Percentiles rank a stretch among this genome's conserved stretches.
Conservation (phyloP, 2,113 vertebrate genomes). For the Gallinago paraguaiae region DNA sequence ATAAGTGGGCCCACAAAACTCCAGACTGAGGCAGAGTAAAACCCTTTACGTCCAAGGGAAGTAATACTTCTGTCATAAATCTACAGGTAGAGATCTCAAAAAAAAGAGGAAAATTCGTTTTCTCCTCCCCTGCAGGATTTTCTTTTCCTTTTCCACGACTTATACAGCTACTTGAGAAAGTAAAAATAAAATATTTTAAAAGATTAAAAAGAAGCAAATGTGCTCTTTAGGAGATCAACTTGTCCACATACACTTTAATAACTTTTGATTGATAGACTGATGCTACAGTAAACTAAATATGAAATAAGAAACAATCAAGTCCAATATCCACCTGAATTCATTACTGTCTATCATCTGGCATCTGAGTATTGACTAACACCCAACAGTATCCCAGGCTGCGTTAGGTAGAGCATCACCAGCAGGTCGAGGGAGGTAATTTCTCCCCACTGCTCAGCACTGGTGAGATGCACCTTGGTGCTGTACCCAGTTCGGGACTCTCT, state of each 20-base stretch:
- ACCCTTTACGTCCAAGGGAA: background rate
- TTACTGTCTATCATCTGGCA: background rate
- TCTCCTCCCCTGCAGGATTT: background rate
- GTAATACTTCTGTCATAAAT: background rate
- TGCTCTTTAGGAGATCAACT: background rate
- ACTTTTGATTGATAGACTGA: background rate
- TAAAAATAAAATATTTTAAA: slow-evolving; percentile 9
- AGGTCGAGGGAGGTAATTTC: background rate
- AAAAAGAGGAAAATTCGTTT: background rate
- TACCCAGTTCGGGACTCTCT: background rate
- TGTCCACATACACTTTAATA: background rate
- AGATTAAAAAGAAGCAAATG: background rate
- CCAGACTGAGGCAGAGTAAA: background rate
- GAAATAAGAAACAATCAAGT: background rate
- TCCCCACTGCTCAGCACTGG: no score
- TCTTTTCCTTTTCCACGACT: background rate
- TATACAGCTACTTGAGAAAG: background rate
- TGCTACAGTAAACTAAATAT: background rate
- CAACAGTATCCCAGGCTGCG: background rate
- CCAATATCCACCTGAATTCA: background rate
- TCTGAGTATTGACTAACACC: background rate
- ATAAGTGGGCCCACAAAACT: background rate
- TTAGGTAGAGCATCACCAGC: background rate
- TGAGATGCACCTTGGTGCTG: background rate
- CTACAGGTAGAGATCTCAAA: background rate